Base-by-base conservation (phyloP, 1,140 invertebrate genomes). In the Macrostomum lignano region DNA sequence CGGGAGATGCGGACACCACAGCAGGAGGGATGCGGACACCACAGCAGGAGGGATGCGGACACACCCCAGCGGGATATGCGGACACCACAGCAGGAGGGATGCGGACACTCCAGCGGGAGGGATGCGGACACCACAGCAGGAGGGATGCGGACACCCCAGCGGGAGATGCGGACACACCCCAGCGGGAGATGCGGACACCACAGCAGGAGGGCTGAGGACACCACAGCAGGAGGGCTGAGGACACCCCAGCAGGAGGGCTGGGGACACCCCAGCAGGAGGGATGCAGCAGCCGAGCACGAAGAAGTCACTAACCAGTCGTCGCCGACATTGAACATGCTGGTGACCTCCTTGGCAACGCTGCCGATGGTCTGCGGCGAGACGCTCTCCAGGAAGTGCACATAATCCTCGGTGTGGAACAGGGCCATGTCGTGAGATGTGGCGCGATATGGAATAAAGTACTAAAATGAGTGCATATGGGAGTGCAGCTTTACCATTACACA, bases 361-460 rank as follows among this genome's bases (percentile, higher is more conserved):
- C 82, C 75, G 33, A 93, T 70, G 62, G 88, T 96, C 44, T 86
- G 73, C 3, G 86, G 86, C 1, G 81, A 84, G 0, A 94, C 84
- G 45, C 74, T 66, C 55, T 88, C 76, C 2, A 98, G 55, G 49
- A 96, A 96, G 42, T 91, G 77, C 21, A 98, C 84, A 45, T 98
- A 96, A 43, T 98, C 88, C 46, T 91, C 78, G 1, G 82, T 81
- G 52, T 96, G 88, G 56, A 96, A 98, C 7, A 84, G 64, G 48
- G 74, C 78, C 81, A 96, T 91, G 49, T 96, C 88, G 48, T 88
- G 79, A 0, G 72, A 70, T 44, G 70, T 81, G 1, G 88, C 88
- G 49, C 71, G 65, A 47, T 88, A 93, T 0, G 84, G 84, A 31
- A 74, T 62, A 49, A 88, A 91, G 29, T 93, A 72, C 58, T 60